Conservation (phyloP, 1,140 invertebrate species). For the Drosophila simulans region DNA sequence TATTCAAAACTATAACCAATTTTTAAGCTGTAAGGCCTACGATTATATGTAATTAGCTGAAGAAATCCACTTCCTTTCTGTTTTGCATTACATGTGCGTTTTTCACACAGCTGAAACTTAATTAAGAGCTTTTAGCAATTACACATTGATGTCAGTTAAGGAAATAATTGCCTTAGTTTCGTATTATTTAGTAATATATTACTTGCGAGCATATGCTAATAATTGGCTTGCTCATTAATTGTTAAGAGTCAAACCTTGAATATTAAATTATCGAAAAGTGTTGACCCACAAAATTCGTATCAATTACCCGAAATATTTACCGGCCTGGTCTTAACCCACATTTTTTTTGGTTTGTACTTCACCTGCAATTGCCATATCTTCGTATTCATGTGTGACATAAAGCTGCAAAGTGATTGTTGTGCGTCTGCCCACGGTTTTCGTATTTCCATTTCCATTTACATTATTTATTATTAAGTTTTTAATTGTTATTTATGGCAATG, state of each 20-base stretch:
- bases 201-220: neutral
- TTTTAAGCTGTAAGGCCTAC: neutral
- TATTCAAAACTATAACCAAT: neutral
- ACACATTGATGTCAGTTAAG: neutral
- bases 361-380: constrained; percentile 27
- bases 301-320: constrained; percentile 4
- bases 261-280: constrained; percentile 9
- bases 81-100: constrained; percentile 2
- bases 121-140: neutral
- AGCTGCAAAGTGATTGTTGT: constrained; percentile 32
- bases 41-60: constrained; percentile 3
- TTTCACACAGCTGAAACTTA: neutral
- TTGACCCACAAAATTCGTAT: constrained; percentile 16
- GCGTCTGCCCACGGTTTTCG: constrained; percentile 33
- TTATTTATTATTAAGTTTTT: constrained; percentile 48
- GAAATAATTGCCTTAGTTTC: neutral
- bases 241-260: constrained; percentile 23
- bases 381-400: constrained; percentile 21
- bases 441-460: constrained; percentile 39
- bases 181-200: neutral
- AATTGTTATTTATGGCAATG: constrained; percentile 53
- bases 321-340: constrained; percentile 20
- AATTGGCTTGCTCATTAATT: constrained; percentile 6
- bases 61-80: constrained; percentile 1
- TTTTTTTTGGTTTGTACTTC: constrained; percentile 26